Evolutionary conservation across 2,797 vertebrate species (phyloP), one percentile per base, ranked within the genome.

Genomic region (Xenentodon cancila): DNA sequence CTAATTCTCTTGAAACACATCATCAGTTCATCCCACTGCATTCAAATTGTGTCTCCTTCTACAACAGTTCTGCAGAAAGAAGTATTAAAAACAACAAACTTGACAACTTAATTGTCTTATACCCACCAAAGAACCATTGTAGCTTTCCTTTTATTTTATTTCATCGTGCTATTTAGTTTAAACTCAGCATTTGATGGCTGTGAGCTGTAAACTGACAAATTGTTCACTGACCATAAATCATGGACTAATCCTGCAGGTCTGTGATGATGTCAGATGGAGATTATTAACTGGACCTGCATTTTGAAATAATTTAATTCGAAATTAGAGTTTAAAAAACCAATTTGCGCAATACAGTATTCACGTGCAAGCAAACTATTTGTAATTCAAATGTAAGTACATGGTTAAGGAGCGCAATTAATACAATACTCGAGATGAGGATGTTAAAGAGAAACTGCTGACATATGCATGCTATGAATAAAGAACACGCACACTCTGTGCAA

Each of bases 121-220:
- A 68, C 59, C 19, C 71, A 69, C 63, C 62, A 57, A 58, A 25
- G 1, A 20, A 5, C 53, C 63, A 78, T 46, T 73, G 64, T 67
- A 42, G 63, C 61, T 51, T 71, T 68, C 34, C 68, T 71, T 74
- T 60, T 84, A 72, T 82, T 70, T 62, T 77, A 52, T 62, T 54
- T 80, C 71, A 79, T 66, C 81, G 76, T 83, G 68, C 58, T 69
- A 49, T 20, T 65, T 48, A 74, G 57, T 52, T 50, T 52, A 66
- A 79, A 44, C 64, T 71, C 68, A 73, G 53, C 63, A 77, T 82
- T 84, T 84, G 77, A 73, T 65, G 72, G 65, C 37, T 71, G 63
- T 58, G 63, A 54, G 77, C 79, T 74, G 55, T 64, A 77, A 79
- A 73, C 75, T 73, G 77, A 79, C 70, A 75, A 66, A 81, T 37